Evolutionary conservation across 2,888 invertebrate genomes (phyloP).

Genomic region (Lepidonotus clava): DNA sequence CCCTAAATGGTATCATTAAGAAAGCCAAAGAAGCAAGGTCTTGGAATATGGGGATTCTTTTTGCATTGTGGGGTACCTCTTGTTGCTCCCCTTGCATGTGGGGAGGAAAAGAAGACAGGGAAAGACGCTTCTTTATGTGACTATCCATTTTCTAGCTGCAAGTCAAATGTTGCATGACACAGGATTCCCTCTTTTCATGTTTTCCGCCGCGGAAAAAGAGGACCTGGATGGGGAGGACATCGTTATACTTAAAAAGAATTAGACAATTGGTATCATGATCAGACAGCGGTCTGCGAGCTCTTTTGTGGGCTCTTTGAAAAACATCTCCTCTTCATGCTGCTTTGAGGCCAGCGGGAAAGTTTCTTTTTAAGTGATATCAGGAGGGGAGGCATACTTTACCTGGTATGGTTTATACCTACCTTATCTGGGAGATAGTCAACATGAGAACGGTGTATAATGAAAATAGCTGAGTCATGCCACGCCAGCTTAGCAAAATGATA

Average conservation of each 20-base stretch:
- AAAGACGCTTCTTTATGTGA: background rate
- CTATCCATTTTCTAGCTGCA: conserved; percentile 41
- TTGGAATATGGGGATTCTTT: background rate
- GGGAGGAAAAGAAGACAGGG: background rate
- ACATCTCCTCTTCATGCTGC: conserved; percentile 25
- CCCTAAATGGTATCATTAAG: conserved; percentile 10
- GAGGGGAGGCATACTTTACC: background rate
- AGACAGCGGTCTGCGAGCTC: background rate
- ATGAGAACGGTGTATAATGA: background rate
- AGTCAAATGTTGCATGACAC: conserved; percentile 23
- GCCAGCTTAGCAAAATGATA: too few species aligned
- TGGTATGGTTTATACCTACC: too few species aligned
- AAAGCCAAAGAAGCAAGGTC: background rate
- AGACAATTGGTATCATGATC: conserved; percentile 44
- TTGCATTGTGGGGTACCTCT: background rate
- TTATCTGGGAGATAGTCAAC: too few species aligned
- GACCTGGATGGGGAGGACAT: background rate
- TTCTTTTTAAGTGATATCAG: conserved; percentile 31
- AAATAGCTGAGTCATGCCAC: conserved; percentile 1
- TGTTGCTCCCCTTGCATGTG: background rate
- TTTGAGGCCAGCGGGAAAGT: conserved; percentile 6
- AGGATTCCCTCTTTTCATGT: conserved; percentile 10
- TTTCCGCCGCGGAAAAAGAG: background rate
- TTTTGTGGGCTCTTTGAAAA: conserved; percentile 20
- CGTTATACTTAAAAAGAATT: conserved; percentile 29